These are phyloP conservation scores for Pseudolycoriella hygida DNA, from an alignment of 2,888 invertebrate species.

Conservation along the genomic window DNA sequence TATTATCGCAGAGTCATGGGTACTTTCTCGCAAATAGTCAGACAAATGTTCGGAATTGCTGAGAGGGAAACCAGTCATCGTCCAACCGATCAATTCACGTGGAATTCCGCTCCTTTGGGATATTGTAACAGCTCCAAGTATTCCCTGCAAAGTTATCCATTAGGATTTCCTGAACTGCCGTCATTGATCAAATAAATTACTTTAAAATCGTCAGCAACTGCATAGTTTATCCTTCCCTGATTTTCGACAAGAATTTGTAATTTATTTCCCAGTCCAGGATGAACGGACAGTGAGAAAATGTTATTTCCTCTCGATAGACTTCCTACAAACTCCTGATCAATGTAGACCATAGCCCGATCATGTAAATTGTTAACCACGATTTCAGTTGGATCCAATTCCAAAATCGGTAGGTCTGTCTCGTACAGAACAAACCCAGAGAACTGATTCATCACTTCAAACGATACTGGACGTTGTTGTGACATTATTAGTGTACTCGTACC, in stretches of 20 bases:
- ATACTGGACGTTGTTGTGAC: slow-evolving; percentile 27
- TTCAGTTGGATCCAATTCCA: slow-evolving; percentile 19
- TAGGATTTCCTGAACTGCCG: too few species aligned
- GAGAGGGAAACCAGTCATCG: slow-evolving; percentile 36
- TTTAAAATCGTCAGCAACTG: slow-evolving; percentile 36
- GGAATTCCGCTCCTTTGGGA: slow-evolving; percentile 23
- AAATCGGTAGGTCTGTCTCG: slow-evolving; percentile 32
- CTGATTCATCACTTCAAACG: slow-evolving; percentile 43
- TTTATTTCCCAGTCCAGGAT: slow-evolving; percentile 25
- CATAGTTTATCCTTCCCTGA: slow-evolving; percentile 64
- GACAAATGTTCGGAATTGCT: slow-evolving; percentile 18
- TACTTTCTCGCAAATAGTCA: neutral
- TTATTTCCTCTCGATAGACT: slow-evolving; percentile 33
- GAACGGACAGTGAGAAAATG: slow-evolving; percentile 29
- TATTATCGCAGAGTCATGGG: too few species aligned
- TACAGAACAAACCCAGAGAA: slow-evolving; percentile 45
- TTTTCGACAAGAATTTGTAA: slow-evolving; percentile 51
- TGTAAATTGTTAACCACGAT: slow-evolving; percentile 38
- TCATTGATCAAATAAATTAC: too few species aligned
- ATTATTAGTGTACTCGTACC: too few species aligned
- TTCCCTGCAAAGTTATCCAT: slow-evolving; percentile 41
- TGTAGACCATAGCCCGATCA: slow-evolving; percentile 51
- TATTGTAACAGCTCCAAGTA: slow-evolving; percentile 34
- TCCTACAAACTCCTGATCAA: slow-evolving; percentile 36
- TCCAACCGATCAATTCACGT: slow-evolving; percentile 37